Base-by-base conservation (phyloP, 2,888 invertebrate species). In the Noctua janthina region DNA sequence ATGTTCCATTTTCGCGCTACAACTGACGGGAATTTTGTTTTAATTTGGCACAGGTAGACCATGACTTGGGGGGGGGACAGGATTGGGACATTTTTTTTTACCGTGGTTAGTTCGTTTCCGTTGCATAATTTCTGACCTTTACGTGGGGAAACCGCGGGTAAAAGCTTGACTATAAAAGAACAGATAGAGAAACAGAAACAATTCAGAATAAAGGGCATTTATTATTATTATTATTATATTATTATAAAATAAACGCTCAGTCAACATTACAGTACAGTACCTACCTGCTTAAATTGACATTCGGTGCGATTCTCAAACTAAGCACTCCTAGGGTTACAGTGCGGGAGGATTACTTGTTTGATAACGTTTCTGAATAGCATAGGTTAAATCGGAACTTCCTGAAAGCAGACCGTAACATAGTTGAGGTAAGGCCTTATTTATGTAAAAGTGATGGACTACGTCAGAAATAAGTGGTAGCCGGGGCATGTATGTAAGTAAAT, bases 281-380 rank as follows among this genome's bases (percentile, higher is more conserved):
- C 15, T 17, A 5, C 0, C 0, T 11, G 39, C 35, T n/a, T 56
- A 39, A 15, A 54, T 39, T 39, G n/a, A 71, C n/a, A 59, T 59
- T 39, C 8, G 35, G 29, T 74, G 35, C 35, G 11, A 49, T 74
- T 69, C 23, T 4, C 23, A 70, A 35, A 74, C 5, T 74, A 74
- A 10, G 17, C 6, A 17, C 10, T 23, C 1, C 13, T 15, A 17
- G 15, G 17, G 29, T 20, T 13, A 43, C 43, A 11, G 7, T 43
- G 3, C 29, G 20, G 15, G 20, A 15, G 1, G 1, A 43, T 20
- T 64, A 64, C 13, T n/a, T 56, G 17, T 70, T n/a, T 5, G n/a
- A 23, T 51, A 39, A 74, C 13, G 35, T 74, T 71, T 71, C 17
- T 49, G 71, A 70, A 49, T 49, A 49, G n/a, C n/a, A n/a, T n/a